Evolutionary conservation across 2,888 invertebrate genomes (phyloP).

Genomic region (Oxytorus armatus): DNA sequence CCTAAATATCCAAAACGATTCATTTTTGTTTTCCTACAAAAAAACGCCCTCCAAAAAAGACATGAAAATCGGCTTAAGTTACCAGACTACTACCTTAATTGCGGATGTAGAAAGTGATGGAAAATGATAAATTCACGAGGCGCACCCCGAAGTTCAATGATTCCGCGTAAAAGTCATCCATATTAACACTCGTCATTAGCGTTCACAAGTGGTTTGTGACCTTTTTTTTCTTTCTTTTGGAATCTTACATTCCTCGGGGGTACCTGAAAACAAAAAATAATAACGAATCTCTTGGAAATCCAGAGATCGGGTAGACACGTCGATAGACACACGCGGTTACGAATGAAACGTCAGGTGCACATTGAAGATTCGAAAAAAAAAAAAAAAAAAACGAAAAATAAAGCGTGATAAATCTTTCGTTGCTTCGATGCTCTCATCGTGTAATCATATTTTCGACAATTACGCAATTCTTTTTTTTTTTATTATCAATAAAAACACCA

Average conservation of each 20-base stretch:
- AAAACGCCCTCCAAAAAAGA: too few species aligned
- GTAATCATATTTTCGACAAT: constrained; percentile 10
- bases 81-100: too few species aligned
- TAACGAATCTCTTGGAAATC: constrained; percentile 22
- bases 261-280: constrained; percentile 58
- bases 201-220: constrained; percentile 34
- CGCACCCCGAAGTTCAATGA: too few species aligned
- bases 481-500: background rate
- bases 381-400: background rate
- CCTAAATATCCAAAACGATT: too few species aligned
- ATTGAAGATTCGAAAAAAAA: constrained; percentile 21
- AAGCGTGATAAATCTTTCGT: background rate
- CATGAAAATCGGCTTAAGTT: too few species aligned
- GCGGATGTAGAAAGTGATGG: too few species aligned
- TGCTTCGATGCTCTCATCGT: background rate
- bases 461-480: background rate
- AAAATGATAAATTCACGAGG: too few species aligned
- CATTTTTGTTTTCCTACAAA: too few species aligned
- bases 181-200: constrained; percentile 30
- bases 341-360: constrained; percentile 51
- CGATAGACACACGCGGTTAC: constrained; percentile 4
- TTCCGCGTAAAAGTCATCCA: too few species aligned
- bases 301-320: constrained; percentile 17
- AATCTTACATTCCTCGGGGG: constrained; percentile 65
- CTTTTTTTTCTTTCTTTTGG: constrained; percentile 30